Conservation (phyloP, 2,113 vertebrate genomes). For the Pipra filicauda region DNA sequence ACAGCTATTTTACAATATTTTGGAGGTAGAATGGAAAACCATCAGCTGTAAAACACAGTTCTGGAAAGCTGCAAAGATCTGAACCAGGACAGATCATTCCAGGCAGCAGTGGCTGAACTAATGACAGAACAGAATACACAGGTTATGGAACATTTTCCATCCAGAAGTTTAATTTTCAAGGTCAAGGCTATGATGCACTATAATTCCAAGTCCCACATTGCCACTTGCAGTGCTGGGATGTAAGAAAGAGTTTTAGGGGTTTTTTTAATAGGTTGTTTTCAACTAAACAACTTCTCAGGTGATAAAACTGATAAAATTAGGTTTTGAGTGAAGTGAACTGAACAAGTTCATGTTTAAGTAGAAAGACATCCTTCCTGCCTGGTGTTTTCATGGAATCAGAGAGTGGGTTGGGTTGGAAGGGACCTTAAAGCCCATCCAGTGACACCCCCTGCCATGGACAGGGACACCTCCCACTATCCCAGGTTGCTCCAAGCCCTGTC, state of each 20-base stretch:
- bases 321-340: background rate
- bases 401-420: background rate
- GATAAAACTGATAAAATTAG: background rate
- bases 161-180: background rate
- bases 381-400: background rate
- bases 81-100: background rate
- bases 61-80: background rate
- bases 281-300: background rate
- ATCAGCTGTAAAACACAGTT: accelerated
- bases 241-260: background rate
- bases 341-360: background rate
- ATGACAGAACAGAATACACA: background rate
- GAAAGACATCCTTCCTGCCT: background rate
- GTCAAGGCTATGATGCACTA: background rate
- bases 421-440: background rate
- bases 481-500: background rate
- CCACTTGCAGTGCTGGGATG: background rate
- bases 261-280: background rate
- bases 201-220: background rate
- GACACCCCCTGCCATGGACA: background rate
- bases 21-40: accelerated
- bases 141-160: background rate
- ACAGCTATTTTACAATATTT: background rate
- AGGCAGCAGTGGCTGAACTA: background rate
- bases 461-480: background rate